Evolutionary conservation across 2,888 invertebrate species (phyloP), one percentile per base, ranked within the genome.

Genomic region (Amiota communis): DNA sequence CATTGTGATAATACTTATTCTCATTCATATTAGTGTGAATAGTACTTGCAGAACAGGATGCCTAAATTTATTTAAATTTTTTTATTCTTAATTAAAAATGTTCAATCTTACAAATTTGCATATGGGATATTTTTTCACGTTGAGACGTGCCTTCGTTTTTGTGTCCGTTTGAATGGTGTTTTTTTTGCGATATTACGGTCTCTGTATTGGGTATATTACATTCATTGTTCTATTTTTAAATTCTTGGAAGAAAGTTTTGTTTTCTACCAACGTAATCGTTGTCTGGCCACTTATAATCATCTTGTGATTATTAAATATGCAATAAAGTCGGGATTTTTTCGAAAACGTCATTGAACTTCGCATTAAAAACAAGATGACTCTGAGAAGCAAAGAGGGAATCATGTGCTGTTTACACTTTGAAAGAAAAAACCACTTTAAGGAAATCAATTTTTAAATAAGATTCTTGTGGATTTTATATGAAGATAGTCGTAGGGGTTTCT

Each of bases 291-390:
- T 36, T 36, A 6, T 36, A 36, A 36, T 36, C 36, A 6, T n/a
- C 36, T 46, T 63, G 36, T 63, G 10, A 2, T 61, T 20, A 63
- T 36, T 36, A 10, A 12, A 23, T 36, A 13, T 63, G 17, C 63
- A 63, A 36, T 36, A n/a, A 23, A 8, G 8, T 13, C 9, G 59
- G 15, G 23, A 13, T 53, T 17, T n/a, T n/a, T 9, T n/a, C n/a
- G n/a, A 20, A n/a, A 17, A 48, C 65, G 65, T 53, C 53, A 68
- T 68, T 68, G 53, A 68, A 68, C 67, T 68, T 68, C 47, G 36
- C 6, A 36, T 36, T 36, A 6, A 36, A 36, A 36, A 36, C 36
- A 23, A 23, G 36, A 36, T 36, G 36, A 6, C 36, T 4, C 36
- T 36, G 4, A 36, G 2, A 6, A 36, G 3, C 8, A 36, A 36